phyloP scores from a whole-genome alignment of 2,113 vertebrate genomes.

The Archilochus colubris region DNA sequence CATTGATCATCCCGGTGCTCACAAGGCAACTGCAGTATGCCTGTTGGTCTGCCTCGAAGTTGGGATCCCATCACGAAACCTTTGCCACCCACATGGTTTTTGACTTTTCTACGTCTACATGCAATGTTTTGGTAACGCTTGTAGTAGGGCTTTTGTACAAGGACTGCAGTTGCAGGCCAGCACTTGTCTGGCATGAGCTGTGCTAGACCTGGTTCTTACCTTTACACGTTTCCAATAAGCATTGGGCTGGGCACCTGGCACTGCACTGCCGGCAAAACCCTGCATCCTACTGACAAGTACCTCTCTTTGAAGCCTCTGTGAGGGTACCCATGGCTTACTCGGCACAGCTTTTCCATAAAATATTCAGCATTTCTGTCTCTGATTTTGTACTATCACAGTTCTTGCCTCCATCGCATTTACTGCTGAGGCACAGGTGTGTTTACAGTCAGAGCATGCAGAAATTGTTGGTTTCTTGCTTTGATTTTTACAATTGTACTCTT shows the following conservation, averaged over 20 bases:
- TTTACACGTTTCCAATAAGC: background rate
- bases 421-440: background rate
- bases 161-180: background rate
- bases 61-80: background rate
- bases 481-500: background rate
- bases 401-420: background rate
- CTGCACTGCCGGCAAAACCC: background rate
- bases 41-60: background rate
- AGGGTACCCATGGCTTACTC: background rate
- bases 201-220: background rate
- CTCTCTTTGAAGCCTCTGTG: background rate
- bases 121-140: accelerated
- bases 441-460: background rate
- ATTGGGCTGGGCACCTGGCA: accelerated
- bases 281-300: too few species aligned
- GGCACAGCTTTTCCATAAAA: background rate
- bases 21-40: accelerated
- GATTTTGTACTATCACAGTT: background rate
- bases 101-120: background rate
- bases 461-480: background rate
- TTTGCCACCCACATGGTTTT: background rate
- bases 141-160: background rate
- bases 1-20: accelerated
- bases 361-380: background rate
- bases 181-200: accelerated